Evolutionary conservation across 2,113 vertebrate species (phyloP), one percentile per base, ranked within the genome.

Genomic region (Cyprinodon brontotheroides): DNA sequence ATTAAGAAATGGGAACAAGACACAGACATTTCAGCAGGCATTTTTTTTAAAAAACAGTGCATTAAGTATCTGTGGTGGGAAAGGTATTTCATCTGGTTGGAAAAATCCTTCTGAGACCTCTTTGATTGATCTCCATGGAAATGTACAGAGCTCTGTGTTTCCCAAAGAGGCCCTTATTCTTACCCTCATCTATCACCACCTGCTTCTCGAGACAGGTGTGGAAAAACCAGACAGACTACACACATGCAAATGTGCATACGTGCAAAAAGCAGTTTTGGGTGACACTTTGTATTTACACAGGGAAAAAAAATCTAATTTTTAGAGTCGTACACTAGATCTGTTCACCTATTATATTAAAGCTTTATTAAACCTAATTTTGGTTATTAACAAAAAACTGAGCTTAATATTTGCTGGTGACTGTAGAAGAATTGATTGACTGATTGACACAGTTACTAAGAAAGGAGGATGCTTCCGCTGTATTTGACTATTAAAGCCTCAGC

Each of bases 151-250:
- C 5, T 45, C 40, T 2, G 3, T 15, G 22, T 73, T 76, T 68
- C 59, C 61, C 61, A 20, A 39, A 45, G 39, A 67, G 29, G 68
- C 41, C 47, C 22, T 59, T 48, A 41, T 4, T 0, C 12, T 57
- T 9, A 36, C 50, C 14, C 40, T 57, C 60, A 84, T 74, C 40
- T 37, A 78, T 83, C 74, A 72, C 59, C 47, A 69, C 45, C 45
- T 20, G 36, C 64, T 64, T 15, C 2, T 48, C 59, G 43, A 65
- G 0, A 62, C 61, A 36, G 2, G 12, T 61, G 45, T 61, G 68
- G 40, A 66, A 64, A 22, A 61, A 60, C 38, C 70, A 43, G n/a
- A 36, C 37, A 36, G 1, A 3, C 12, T 8, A 40, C 40, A 38
- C 60, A 62, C 43, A 48, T 41, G 38, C 41, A 69, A 17, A 59